These are phyloP conservation scores for Dromiciops gliroides DNA, from an alignment of 2,113 vertebrate species.

Conservation along the genomic window DNA sequence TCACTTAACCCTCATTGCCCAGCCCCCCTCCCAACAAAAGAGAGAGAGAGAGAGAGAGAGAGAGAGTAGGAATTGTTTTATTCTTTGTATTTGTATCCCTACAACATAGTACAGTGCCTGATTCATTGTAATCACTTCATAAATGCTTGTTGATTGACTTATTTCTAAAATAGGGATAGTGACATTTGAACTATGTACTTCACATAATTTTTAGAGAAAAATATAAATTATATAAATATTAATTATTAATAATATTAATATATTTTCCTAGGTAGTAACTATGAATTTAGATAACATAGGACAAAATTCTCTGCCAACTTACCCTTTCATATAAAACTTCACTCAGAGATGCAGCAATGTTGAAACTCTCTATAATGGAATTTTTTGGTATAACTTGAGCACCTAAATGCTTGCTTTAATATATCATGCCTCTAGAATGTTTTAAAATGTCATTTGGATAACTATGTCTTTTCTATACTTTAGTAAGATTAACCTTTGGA, in stretches of 20 bases:
- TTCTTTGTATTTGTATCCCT: neutral
- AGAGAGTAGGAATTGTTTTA: neutral
- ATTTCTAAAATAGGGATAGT: neutral
- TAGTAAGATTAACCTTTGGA: conserved; percentile 77
- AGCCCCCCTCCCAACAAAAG: no score
- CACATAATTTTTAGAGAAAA: neutral
- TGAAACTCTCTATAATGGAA: conserved; percentile 55
- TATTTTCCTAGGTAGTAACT: neutral
- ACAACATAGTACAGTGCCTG: neutral
- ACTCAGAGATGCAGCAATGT: neutral
- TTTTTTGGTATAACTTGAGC: conserved; percentile 58
- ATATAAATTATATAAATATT: neutral
- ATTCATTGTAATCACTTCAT: neutral
- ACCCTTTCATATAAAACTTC: neutral
- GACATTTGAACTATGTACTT: neutral
- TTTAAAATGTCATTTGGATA: conserved; percentile 70
- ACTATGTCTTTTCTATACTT: conserved; percentile 66
- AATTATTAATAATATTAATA: neutral
- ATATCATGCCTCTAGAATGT: conserved; percentile 64
- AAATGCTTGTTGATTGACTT: neutral
- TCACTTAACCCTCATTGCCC: no score
- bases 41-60: no score
- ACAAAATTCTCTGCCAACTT: neutral
- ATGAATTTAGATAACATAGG: neutral
- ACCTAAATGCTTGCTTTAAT: conserved; percentile 56